Evolutionary conservation across 92 coral and sea anemone genomes (phyloP), one percentile per base, ranked within the genome.

Genomic region (Heteractis magnifica): DNA sequence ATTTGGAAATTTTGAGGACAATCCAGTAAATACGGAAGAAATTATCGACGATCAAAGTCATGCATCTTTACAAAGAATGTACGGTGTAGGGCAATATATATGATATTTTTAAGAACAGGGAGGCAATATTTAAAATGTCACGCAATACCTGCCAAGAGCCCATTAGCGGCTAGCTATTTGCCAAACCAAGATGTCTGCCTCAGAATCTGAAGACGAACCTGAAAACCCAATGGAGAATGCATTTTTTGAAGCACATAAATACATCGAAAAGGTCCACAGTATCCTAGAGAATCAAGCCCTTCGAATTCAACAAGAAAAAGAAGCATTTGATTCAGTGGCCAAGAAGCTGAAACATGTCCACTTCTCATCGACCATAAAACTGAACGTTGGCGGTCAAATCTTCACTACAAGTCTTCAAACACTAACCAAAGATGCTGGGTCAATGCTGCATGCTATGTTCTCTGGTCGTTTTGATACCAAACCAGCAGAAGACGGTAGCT

Each of bases 401-500:
- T 92, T 92, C 79, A 86, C 86, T 41, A 92, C 95, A 23, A 89
- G 90, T 53, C 65, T 89, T 6, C 84, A 89, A 56, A 92, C 95
- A 0, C 51, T 92, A 75, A 80, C 72, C 58, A 92, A 84, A 80
- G 92, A 92, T 77, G 87, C 90, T 64, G 95, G 92, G 9, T 92
- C 95, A 16, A 92, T 92, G 95, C 86, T 92, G 56, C 88, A 89
- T 52, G 92, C 95, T 73, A 92, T 92, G 95, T 92, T 92, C 78
- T 92, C 92, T 16, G 89, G 90, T 20, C 88, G 95, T 58, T 92
- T 92, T 83, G 95, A 89, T 76, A 81, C 90, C 13, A 83, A 92
- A 85, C 92, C 95, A 48, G 87, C 81, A 72, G 92, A 92, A 70
- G 95, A 92, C 50, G 95, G 95, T 52, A 84, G 89, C 51, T 92